phyloP scores from a whole-genome alignment of 92 coral and sea anemone genomes.

The Epizoanthus scotinus region DNA sequence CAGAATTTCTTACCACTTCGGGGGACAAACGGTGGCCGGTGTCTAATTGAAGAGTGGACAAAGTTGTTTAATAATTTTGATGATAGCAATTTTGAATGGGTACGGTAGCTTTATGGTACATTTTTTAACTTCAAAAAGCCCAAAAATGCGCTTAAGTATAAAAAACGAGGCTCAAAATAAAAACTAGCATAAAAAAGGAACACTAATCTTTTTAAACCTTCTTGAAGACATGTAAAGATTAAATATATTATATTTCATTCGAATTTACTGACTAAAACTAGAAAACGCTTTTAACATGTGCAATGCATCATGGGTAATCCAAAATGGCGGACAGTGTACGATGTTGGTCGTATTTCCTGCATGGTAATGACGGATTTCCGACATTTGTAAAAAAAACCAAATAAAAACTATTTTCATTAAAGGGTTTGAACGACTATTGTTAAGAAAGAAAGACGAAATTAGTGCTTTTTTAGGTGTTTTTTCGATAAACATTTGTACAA shows the following conservation, averaged over 20 bases:
- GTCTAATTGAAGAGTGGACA: no score
- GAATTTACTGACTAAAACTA: not conserved
- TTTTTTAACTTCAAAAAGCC: slow-evolving; percentile 25
- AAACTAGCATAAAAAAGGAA: not conserved
- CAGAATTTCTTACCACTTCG: no score
- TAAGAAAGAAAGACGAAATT: no score
- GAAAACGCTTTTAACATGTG: not conserved
- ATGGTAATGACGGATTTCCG: not conserved
- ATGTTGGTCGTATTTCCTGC: not conserved
- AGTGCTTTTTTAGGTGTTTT: no score
- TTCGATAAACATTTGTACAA: no score
- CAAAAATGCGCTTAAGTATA: slow-evolving; percentile 14
- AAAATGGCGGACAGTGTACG: not conserved
- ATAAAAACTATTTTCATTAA: not conserved
- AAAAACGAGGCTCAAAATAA: slow-evolving; percentile 38
- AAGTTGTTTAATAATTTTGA: no score
- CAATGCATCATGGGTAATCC: slow-evolving; percentile 3
- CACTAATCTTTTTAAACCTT: not conserved
- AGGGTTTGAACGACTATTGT: not conserved
- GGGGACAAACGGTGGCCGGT: no score
- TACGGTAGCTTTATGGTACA: slow-evolving; percentile 33
- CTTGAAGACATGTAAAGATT: not conserved
- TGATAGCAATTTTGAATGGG: slow-evolving; percentile 1
- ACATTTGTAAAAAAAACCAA: not conserved
- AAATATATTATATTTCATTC: not conserved